phyloP scores from a whole-genome alignment of 2,797 vertebrate genomes.

The Eulemur mongoz region DNA sequence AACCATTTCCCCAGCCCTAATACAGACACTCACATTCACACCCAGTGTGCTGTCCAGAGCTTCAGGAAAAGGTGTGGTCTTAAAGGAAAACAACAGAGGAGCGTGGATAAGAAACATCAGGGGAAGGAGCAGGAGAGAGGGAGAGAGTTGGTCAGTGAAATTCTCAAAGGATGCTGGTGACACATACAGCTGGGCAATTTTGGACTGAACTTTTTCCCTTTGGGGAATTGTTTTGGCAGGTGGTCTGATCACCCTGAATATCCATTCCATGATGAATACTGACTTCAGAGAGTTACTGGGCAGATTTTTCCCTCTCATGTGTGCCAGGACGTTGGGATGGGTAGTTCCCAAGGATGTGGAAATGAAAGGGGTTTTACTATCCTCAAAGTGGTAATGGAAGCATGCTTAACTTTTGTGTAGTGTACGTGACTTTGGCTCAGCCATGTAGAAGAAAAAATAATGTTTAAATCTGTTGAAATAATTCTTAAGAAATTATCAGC shows the following conservation, averaged over 20 bases:
- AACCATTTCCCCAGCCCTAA: background rate
- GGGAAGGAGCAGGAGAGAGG: background rate
- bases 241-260: slow-evolving; percentile 89
- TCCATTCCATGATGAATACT: slow-evolving; percentile 88
- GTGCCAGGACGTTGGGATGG: background rate
- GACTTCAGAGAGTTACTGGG: slow-evolving; percentile 48
- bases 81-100: background rate
- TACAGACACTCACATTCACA: background rate
- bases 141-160: background rate
- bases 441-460: background rate
- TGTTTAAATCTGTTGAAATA: slow-evolving; percentile 37
- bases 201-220: background rate
- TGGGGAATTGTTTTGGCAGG: slow-evolving; percentile 79
- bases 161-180: background rate
- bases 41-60: background rate
- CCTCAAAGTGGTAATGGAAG: background rate
- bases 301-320: background rate
- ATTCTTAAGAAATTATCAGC: background rate
- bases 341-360: background rate
- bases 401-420: background rate
- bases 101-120: background rate
- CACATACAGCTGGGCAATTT: background rate
- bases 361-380: background rate
- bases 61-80: background rate
- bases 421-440: background rate